Percentiles rank a stretch among this genome's conserved stretches.
These are phyloP conservation scores for Lineus longissimus DNA, from an alignment of 1,140 invertebrate species.

Conservation along the genomic window DNA sequence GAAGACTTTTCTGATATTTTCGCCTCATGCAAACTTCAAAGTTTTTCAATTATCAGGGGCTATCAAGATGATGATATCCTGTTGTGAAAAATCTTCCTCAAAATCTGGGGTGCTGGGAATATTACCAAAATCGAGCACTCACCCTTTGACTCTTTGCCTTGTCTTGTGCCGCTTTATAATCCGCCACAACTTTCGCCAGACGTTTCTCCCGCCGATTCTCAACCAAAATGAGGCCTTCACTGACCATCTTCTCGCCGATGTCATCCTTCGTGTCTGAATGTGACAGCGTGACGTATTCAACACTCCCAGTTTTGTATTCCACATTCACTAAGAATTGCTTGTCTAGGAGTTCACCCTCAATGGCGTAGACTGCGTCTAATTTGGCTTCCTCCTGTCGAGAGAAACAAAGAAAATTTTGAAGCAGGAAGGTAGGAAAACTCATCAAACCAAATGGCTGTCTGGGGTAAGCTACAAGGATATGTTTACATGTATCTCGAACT, in stretches of 20 bases:
- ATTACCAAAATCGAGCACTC: too few species aligned
- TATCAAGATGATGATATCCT: too few species aligned
- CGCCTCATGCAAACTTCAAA: too few species aligned
- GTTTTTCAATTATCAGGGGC: too few species aligned
- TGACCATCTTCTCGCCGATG: conserved; percentile 79
- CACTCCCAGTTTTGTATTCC: conserved; percentile 60
- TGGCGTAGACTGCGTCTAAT: conserved; percentile 66
- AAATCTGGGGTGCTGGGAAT: too few species aligned
- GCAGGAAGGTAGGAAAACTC: too few species aligned
- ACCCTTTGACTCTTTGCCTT: conserved; percentile 73
- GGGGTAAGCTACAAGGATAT: background rate
- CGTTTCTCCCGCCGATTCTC: conserved; percentile 77
- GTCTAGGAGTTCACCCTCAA: conserved; percentile 48
- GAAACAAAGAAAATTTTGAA: conserved; percentile 11
- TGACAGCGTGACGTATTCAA: conserved; percentile 67
- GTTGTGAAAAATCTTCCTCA: too few species aligned
- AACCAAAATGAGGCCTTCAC: conserved; percentile 78
- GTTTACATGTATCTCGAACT: too few species aligned
- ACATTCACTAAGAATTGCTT: conserved; percentile 56
- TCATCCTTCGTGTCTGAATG: conserved; percentile 67
- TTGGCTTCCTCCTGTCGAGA: conserved; percentile 67
- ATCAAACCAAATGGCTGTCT: background rate
- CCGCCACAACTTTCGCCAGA: conserved; percentile 73
- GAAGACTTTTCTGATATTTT: too few species aligned
- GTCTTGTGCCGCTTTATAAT: conserved; percentile 81